A percentile compares a stretch with the other conserved stretches of the same genome.
Evolutionary conservation across 2,888 invertebrate genomes (phyloP).

Genomic region (Enchytraeus crypticus): DNA sequence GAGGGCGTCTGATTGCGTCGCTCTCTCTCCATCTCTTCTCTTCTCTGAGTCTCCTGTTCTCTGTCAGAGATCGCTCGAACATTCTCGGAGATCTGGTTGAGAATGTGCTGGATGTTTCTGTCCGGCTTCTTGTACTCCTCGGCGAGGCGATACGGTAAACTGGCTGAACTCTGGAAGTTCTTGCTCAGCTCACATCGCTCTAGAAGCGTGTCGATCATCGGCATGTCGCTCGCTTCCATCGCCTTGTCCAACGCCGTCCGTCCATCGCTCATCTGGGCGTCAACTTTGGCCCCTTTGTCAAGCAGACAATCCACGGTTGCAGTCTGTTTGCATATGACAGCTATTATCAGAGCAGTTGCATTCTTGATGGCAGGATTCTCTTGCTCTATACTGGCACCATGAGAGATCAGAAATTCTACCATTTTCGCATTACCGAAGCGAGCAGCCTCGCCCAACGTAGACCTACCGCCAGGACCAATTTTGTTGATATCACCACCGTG

Average conservation of each 20-base stretch:
- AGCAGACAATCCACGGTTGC: conserved; percentile 21
- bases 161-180: conserved; percentile 18
- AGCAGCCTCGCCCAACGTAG: conserved; percentile 26
- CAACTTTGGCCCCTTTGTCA: conserved; percentile 27
- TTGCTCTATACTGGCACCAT: conserved; percentile 23
- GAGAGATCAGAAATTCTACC: conserved; percentile 18
- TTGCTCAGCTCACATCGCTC: conserved; percentile 15
- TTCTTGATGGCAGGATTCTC: conserved; percentile 19
- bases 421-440: conserved; percentile 22
- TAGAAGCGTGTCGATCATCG: conserved; percentile 22
- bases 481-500: conserved; percentile 22
- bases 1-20: too few relatives aligned
- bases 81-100: background rate
- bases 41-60: background rate
- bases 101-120: conserved; percentile 9
- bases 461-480: conserved; percentile 19
- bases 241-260: conserved; percentile 21
- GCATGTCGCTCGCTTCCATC: conserved; percentile 18
- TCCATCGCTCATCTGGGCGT: conserved; percentile 20
- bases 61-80: background rate
- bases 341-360: conserved; percentile 25
- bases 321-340: conserved; percentile 16
- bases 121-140: conserved; percentile 23
- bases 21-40: background rate
- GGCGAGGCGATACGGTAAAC: conserved; percentile 17